Conservation (phyloP, 2,888 invertebrate genomes). For the Epsilonema sp. region DNA sequence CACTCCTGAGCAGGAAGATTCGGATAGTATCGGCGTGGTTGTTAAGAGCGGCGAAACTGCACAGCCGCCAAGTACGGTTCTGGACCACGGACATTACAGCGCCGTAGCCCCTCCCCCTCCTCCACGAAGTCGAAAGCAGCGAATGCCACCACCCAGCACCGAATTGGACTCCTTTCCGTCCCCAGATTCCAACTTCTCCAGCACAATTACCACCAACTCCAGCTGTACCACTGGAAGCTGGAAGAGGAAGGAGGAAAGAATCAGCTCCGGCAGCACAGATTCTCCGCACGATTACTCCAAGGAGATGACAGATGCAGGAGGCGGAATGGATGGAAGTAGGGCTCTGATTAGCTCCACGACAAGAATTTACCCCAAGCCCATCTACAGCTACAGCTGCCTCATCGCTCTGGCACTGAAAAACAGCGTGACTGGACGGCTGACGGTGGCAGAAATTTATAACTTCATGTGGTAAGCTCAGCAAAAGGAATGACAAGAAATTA, state of each 20-base stretch:
- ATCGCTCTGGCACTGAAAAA: conserved; percentile 96
- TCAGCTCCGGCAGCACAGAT: not conserved
- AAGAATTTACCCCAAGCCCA: conserved; percentile 61
- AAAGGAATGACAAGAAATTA: too few species aligned
- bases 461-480: conserved; percentile 80
- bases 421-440: conserved; percentile 73
- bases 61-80: not conserved
- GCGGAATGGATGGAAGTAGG: too few species aligned
- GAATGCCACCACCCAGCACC: not conserved
- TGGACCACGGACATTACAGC: not conserved
- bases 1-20: not conserved
- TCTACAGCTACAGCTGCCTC: conserved; percentile 89
- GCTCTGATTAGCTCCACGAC: not conserved
- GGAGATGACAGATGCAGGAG: too few species aligned
- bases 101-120: not conserved
- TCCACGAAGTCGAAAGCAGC: too few species aligned
- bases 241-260: not conserved
- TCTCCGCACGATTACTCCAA: not conserved
- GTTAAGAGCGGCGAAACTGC: too few species aligned
- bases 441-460: conserved; percentile 92
- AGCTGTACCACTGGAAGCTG: too few species aligned
- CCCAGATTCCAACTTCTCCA: not conserved
- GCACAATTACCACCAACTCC: too few species aligned
- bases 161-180: not conserved
- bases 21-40: too few species aligned